Evolutionary conservation across 2,113 vertebrate species (phyloP).

Genomic region (Pantherophis guttatus): DNA sequence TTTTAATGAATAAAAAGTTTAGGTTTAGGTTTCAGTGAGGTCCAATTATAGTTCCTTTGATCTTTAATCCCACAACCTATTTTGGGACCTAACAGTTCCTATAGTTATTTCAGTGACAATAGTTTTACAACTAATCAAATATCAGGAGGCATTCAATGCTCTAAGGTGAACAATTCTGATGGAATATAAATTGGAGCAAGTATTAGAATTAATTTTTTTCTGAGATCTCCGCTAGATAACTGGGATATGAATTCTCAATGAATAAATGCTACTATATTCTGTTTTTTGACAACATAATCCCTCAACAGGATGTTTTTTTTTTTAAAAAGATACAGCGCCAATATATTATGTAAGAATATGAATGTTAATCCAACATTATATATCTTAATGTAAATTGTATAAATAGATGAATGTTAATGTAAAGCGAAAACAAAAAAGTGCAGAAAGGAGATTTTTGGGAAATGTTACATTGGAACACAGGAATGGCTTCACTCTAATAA

Average conservation of each 20-base stretch:
- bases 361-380: background rate
- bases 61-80: background rate
- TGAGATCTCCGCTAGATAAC: background rate
- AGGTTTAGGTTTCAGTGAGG: background rate
- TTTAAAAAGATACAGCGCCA: background rate
- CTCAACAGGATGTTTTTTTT: background rate
- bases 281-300: background rate
- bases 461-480: background rate
- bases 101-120: background rate
- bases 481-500: background rate
- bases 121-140: background rate
- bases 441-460: background rate
- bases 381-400: background rate
- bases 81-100: background rate
- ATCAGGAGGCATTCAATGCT: background rate
- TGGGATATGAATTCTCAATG: background rate
- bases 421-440: background rate
- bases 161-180: background rate
- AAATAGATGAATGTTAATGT: background rate
- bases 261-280: background rate
- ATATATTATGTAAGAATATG: background rate
- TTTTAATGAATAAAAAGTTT: background rate
- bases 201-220: background rate
- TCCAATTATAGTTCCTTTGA: background rate
- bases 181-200: background rate